These are phyloP conservation scores for Eudasyphora cyanicolor DNA, from an alignment of 2,888 invertebrate species.

Conservation along the genomic window DNA sequence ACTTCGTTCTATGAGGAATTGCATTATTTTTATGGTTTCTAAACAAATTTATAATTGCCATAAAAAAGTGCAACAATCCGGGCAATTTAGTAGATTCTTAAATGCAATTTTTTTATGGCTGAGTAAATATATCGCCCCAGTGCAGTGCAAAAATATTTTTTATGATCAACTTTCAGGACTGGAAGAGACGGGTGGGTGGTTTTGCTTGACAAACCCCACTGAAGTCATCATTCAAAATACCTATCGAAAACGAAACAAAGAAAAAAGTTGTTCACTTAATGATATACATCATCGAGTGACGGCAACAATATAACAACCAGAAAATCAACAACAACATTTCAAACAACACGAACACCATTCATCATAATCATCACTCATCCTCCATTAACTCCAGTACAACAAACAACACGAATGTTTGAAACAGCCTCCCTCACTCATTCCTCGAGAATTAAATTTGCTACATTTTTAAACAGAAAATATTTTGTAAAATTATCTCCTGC, in stretches of 20 bases:
- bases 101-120: no score
- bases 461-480: not conserved
- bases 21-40: no score
- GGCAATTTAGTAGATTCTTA: no score
- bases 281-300: not conserved
- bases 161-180: not conserved
- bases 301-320: not conserved
- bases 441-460: not conserved
- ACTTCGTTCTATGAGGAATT: no score
- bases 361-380: not conserved
- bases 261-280: constrained; percentile 9
- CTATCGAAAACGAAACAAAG: not conserved
- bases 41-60: no score
- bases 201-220: no score
- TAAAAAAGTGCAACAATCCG: no score
- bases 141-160: not conserved
- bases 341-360: not conserved
- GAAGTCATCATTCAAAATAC: constrained; percentile 26
- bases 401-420: not conserved
- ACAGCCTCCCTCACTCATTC: no score
- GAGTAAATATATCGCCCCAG: no score
- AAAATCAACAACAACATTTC: not conserved
- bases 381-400: not conserved
- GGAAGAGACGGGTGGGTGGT: not conserved
- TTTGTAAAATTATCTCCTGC: not conserved